A percentile compares a stretch with the other conserved stretches of the same genome.
phyloP scores from a whole-genome alignment of 2,113 vertebrate genomes.

The Cromileptes altivelis region DNA sequence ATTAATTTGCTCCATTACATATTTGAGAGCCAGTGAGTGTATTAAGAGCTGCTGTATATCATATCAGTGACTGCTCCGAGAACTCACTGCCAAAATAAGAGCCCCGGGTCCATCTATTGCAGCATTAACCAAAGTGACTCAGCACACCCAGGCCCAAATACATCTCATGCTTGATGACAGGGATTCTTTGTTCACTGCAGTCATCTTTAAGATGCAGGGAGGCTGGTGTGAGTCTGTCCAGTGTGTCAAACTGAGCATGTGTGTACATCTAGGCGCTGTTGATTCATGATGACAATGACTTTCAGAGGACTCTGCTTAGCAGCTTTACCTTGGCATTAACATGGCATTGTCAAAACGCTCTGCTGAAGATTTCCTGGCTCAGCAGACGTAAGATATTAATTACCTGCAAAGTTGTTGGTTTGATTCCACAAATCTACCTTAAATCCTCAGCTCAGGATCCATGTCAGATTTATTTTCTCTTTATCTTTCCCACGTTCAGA shows the following conservation, averaged over 20 bases:
- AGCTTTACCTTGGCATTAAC: constrained; percentile 8
- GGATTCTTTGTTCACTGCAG: constrained; percentile 33
- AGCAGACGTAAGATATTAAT: constrained; percentile 11
- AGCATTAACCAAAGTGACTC: constrained; percentile 71
- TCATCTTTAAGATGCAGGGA: constrained; percentile 10
- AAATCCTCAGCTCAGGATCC: neutral
- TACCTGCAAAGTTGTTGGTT: constrained; percentile 34
- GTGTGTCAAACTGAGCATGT: constrained; percentile 15
- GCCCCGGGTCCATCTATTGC: constrained; percentile 51
- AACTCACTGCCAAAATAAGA: constrained; percentile 69
- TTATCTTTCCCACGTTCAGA: neutral
- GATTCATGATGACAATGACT: constrained; percentile 30
- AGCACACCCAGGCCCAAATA: constrained; percentile 46
- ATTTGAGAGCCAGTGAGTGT: constrained; percentile 81
- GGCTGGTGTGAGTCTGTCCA: constrained; percentile 4
- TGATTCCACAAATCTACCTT: constrained; percentile 22
- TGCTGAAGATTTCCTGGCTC: constrained; percentile 6
- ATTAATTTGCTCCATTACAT: constrained; percentile 81
- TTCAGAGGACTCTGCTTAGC: constrained; percentile 2
- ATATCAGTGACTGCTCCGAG: constrained; percentile 71
- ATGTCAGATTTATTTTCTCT: constrained; percentile 18
- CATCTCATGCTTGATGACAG: constrained; percentile 49
- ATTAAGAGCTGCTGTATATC: constrained; percentile 81
- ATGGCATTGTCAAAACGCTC: neutral
- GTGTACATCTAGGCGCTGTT: neutral